Evolutionary conservation across 2,113 vertebrate genomes (phyloP).

Genomic region (Arothron firmamentum): DNA sequence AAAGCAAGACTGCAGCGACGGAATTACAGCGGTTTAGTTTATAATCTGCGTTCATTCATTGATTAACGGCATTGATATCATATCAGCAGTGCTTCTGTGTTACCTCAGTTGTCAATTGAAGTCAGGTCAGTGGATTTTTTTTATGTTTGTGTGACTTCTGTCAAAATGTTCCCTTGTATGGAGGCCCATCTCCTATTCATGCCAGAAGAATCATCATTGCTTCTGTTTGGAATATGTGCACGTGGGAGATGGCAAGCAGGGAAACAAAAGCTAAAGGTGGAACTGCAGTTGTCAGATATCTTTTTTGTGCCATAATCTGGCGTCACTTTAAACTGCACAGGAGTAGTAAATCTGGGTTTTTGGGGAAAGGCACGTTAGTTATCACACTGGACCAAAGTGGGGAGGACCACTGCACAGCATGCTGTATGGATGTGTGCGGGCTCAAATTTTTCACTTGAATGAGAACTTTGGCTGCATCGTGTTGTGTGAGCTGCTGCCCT

Average conservation of each 20-base stretch:
- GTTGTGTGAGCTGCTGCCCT: constrained; percentile 16
- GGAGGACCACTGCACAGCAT: constrained; percentile 37
- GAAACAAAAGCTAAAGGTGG: constrained; percentile 7
- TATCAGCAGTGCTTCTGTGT: not conserved
- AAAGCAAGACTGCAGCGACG: no score
- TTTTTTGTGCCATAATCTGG: constrained; percentile 14
- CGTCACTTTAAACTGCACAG: constrained; percentile 3
- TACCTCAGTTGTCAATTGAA: not conserved
- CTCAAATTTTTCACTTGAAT: constrained; percentile 4
- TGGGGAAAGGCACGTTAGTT: constrained; percentile 3
- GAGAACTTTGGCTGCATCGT: constrained; percentile 10
- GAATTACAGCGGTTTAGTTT: no score
- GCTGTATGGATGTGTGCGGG: constrained; percentile 19
- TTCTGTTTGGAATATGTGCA: not conserved
- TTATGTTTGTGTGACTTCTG: no score
- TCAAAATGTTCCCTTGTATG: no score
- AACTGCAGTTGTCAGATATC: not conserved
- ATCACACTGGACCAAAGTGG: constrained; percentile 15
- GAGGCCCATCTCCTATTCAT: not conserved
- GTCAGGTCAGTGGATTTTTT: not conserved
- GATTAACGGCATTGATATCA: not conserved
- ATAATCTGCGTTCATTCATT: no score
- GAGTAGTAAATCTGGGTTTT: not conserved
- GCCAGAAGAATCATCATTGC: not conserved
- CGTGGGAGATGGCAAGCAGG: not conserved